These are phyloP conservation scores for Neelides sp. DNA, from an alignment of 1,140 invertebrate species.

Conservation along the genomic window DNA sequence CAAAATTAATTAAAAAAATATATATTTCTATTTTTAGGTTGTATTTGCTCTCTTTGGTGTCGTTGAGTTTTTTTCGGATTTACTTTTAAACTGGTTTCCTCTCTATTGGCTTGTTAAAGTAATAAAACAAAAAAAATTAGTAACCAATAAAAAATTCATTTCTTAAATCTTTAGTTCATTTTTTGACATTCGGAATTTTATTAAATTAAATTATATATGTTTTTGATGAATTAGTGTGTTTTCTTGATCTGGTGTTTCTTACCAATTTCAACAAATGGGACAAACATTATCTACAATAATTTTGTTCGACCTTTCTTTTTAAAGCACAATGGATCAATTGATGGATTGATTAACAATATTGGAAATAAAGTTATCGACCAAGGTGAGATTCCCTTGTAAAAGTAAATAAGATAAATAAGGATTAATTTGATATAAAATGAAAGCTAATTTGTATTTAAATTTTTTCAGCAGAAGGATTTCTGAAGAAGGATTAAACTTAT, in stretches of 20 bases:
- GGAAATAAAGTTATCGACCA: conserved; percentile 15
- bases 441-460: conserved; percentile 2
- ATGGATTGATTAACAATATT: conserved; percentile 31
- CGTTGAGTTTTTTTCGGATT: conserved; percentile 84
- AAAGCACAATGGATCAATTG: conserved; percentile 54
- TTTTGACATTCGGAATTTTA: neutral
- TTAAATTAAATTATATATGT: conserved; percentile 22
- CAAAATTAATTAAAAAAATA: no score
- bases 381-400: conserved; percentile 13
- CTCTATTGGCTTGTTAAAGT: conserved; percentile 98
- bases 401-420: neutral
- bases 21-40: no score
- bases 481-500: conserved; percentile 25
- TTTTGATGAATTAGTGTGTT: conserved; percentile 67
- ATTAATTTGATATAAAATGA: neutral
- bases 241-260: conserved; percentile 91
- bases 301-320: conserved; percentile 80
- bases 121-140: no score
- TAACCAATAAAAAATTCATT: no score
- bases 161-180: neutral
- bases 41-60: conserved; percentile 87
- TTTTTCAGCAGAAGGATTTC: conserved; percentile 7
- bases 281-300: conserved; percentile 65
- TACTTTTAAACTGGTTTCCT: conserved; percentile 84
- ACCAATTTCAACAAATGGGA: conserved; percentile 82